Evolutionary conservation across 2,888 invertebrate genomes (phyloP).

Genomic region (Limnephilus auricula): DNA sequence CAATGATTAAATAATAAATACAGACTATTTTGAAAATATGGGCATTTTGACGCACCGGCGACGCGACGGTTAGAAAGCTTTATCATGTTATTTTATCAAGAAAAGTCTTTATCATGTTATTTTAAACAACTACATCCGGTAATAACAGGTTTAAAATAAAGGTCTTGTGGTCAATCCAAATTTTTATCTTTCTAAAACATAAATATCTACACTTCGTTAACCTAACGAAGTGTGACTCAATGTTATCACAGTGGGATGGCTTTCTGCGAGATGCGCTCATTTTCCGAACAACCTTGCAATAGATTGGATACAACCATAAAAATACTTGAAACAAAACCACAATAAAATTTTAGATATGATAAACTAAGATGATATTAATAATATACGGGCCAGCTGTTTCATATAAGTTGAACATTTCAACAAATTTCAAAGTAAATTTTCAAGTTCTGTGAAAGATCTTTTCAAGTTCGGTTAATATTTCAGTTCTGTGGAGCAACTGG

Average conservation of each 20-base stretch:
- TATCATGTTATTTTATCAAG: constrained; percentile 10
- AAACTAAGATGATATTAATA: too few species aligned
- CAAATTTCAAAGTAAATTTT: too few species aligned
- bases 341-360: too few species aligned
- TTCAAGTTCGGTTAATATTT: too few species aligned
- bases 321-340: not conserved
- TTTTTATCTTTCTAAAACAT: not conserved
- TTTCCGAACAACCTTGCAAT: not conserved
- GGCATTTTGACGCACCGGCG: too few species aligned
- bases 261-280: not conserved
- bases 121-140: constrained; percentile 31
- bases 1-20: too few species aligned
- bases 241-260: not conserved
- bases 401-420: too few species aligned
- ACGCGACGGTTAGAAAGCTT: not conserved
- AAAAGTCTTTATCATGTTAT: constrained; percentile 11
- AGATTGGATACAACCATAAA: not conserved
- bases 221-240: not conserved
- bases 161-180: constrained; percentile 6
- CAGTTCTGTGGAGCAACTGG: too few species aligned
- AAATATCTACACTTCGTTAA: not conserved
- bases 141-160: constrained; percentile 24
- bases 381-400: too few species aligned
- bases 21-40: not conserved
- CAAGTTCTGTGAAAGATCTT: too few species aligned